A percentile compares a stretch with the other conserved stretches of the same genome.
phyloP scores from a whole-genome alignment of 1,140 invertebrate species.

The Drosophila subpulchrella region DNA sequence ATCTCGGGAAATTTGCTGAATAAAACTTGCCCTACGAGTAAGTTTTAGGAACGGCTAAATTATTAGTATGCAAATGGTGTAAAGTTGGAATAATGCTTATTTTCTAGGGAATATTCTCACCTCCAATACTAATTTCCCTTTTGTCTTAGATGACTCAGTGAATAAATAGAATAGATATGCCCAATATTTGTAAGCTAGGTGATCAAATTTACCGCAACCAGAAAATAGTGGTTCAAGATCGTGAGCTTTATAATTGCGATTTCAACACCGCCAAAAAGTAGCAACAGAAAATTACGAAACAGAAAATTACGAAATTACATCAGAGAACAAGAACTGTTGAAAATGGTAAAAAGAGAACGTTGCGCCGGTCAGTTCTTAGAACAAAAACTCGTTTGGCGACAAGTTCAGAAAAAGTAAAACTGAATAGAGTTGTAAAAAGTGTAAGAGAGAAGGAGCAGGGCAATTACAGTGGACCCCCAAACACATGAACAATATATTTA shows the following conservation, averaged over 20 bases:
- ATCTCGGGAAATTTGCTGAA: conserved; percentile 17
- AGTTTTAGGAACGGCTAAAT: conserved; percentile 12
- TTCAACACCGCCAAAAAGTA: conserved; percentile 20
- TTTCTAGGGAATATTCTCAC: not conserved
- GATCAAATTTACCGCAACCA: conserved; percentile 23
- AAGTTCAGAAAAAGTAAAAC: conserved; percentile 49
- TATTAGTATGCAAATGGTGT: conserved; percentile 29
- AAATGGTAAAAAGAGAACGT: conserved; percentile 45
- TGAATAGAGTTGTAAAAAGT: conserved; percentile 43
- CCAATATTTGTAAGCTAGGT: not conserved
- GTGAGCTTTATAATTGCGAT: conserved; percentile 10
- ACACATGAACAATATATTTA: not conserved
- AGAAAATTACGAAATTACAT: conserved; percentile 25
- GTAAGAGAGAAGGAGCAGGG: not conserved
- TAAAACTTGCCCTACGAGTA: not conserved
- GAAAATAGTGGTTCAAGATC: conserved; percentile 22
- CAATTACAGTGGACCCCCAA: conserved; percentile 5
- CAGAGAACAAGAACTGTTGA: conserved; percentile 14
- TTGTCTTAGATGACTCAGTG: not conserved
- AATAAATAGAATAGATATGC: conserved; percentile 25
- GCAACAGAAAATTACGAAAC: conserved; percentile 6
- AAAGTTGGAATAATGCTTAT: not conserved
- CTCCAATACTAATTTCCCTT: not conserved
- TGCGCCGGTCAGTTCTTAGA: conserved; percentile 39
- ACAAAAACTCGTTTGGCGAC: conserved; percentile 10